Percentiles rank a stretch among this genome's conserved stretches.
phyloP scores from a whole-genome alignment of 2,113 vertebrate genomes.

The Eonycteris spelaea region DNA sequence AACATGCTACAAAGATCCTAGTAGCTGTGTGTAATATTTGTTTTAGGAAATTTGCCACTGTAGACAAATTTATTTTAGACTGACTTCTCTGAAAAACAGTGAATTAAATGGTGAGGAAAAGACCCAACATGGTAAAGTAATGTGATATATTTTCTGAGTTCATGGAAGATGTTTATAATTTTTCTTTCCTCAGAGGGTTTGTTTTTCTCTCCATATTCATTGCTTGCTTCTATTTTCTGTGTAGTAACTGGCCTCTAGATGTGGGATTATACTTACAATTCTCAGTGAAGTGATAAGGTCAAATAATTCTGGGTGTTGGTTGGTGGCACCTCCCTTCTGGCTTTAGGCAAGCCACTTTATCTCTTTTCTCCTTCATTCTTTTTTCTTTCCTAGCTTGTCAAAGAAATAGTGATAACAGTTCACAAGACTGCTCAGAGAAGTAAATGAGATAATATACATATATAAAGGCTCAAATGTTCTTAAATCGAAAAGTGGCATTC shows the following conservation, averaged over 20 bases:
- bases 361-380: neutral
- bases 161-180: neutral
- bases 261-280: neutral
- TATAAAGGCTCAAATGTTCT: neutral
- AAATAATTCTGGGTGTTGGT: neutral
- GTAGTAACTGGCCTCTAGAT: neutral
- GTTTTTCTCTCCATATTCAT: neutral
- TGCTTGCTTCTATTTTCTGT: neutral
- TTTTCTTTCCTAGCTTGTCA: neutral
- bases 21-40: conserved; percentile 56
- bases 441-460: neutral
- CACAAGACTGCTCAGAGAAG: neutral
- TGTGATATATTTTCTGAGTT: neutral
- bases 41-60: conserved; percentile 44
- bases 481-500: neutral
- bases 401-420: neutral
- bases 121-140: neutral
- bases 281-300: neutral
- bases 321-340: neutral
- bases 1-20: conserved; percentile 23
- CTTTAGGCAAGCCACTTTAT: neutral
- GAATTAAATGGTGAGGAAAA: neutral
- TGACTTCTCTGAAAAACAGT: conserved; percentile 18
- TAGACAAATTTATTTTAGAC: conserved; percentile 55
- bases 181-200: neutral